phyloP scores from a whole-genome alignment of 2,113 vertebrate genomes.

The Paradisaea rubra region DNA sequence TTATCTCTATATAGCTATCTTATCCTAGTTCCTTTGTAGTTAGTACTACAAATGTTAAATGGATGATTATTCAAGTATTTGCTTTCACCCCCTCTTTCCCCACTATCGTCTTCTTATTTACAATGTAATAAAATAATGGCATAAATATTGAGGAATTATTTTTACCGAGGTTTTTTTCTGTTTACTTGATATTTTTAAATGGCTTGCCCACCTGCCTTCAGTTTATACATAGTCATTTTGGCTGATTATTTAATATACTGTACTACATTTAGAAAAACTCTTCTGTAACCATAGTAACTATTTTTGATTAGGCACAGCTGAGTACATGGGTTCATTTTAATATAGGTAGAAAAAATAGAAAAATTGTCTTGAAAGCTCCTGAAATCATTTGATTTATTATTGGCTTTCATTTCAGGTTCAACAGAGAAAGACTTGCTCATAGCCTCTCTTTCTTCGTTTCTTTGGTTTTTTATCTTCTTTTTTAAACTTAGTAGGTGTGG shows the following conservation, averaged over 20 bases:
- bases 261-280: constrained; percentile 45
- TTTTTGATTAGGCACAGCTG: constrained; percentile 45
- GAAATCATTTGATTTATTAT: constrained; percentile 14
- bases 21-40: neutral
- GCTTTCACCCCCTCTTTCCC: neutral
- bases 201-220: constrained; percentile 24
- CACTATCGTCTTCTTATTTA: neutral
- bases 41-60: neutral
- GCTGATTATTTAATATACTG: constrained; percentile 56
- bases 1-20: neutral
- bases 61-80: neutral
- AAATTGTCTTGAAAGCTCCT: constrained; percentile 7
- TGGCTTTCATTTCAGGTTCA: constrained; percentile 30
- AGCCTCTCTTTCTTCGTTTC: neutral
- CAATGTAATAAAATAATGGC: neutral
- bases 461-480: neutral
- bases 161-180: neutral
- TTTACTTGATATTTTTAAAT: constrained; percentile 54
- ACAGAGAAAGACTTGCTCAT: neutral
- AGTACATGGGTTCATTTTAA: constrained; percentile 30
- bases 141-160: neutral
- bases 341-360: constrained; percentile 7
- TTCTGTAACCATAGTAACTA: constrained; percentile 58
- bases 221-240: constrained; percentile 38
- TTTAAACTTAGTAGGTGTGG: neutral